Percentiles rank a stretch among this genome's conserved stretches.
Evolutionary conservation across 2,888 invertebrate species (phyloP).

Genomic region (Asteroscopus sphinx): DNA sequence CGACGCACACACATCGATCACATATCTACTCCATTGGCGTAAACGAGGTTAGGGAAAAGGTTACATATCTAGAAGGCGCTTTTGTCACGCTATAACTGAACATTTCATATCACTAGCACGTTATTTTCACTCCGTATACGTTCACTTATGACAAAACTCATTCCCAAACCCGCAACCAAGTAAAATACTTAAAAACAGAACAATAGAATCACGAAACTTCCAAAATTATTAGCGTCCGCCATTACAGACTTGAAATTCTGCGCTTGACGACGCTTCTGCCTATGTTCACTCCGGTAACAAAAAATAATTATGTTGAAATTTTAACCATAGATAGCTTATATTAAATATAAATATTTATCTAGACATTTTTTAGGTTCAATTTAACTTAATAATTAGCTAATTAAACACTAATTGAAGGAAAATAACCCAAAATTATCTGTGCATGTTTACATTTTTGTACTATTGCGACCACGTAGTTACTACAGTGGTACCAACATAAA

Average conservation of each 20-base stretch:
- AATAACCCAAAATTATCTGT: conserved; percentile 73
- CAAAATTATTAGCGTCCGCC: conserved; percentile 90
- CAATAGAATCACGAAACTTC: conserved; percentile 89
- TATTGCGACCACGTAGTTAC: conserved; percentile 87
- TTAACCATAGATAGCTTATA: conserved; percentile 41
- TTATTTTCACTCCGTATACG: conserved; percentile 77
- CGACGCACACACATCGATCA: conserved; percentile 93
- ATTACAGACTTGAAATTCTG: conserved; percentile 88
- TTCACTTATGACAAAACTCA: conserved; percentile 81
- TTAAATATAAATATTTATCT: conserved; percentile 35
- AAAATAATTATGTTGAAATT: conserved; percentile 72
- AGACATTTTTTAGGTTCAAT: conserved; percentile 37
- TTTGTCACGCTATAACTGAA: conserved; percentile 87
- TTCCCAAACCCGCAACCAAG: conserved; percentile 75
- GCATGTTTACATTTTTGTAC: conserved; percentile 88
- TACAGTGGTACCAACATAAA: conserved; percentile 78
- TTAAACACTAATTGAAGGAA: conserved; percentile 58
- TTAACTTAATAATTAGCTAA: conserved; percentile 39
- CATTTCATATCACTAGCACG: conserved; percentile 88
- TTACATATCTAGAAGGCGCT: conserved; percentile 91
- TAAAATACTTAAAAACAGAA: conserved; percentile 83
- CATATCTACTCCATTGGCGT: conserved; percentile 94
- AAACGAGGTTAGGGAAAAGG: conserved; percentile 94
- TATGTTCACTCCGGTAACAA: conserved; percentile 87
- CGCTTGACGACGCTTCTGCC: conserved; percentile 88